These are phyloP conservation scores for Mustela erminea DNA, from an alignment of 2,797 vertebrate genomes.

Conservation along the genomic window DNA sequence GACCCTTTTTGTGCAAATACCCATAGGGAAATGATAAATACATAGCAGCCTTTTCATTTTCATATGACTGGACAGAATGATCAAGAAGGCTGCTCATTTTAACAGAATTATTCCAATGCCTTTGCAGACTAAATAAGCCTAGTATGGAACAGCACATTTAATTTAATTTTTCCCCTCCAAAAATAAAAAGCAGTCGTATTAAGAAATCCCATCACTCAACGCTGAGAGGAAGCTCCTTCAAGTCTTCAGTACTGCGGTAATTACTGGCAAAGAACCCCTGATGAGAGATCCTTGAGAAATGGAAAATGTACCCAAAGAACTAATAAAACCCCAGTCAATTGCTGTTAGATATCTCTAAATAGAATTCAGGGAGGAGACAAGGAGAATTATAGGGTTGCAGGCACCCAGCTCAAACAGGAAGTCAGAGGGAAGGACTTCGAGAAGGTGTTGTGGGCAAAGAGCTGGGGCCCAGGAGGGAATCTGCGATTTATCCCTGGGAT, in stretches of 20 bases:
- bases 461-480: no score
- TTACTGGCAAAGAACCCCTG: conserved; percentile 82
- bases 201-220: conserved; percentile 74
- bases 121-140: conserved; percentile 71
- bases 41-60: conserved; percentile 29
- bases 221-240: conserved; percentile 77
- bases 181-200: conserved; percentile 78
- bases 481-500: neutral
- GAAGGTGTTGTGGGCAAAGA: neutral
- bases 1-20: neutral
- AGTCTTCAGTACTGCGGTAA: conserved; percentile 70
- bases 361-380: conserved; percentile 44
- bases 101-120: conserved; percentile 67
- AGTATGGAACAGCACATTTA: conserved; percentile 73
- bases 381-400: neutral
- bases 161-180: conserved; percentile 83
- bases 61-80: neutral
- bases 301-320: conserved; percentile 79
- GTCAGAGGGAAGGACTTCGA: neutral
- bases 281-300: conserved; percentile 78
- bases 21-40: neutral
- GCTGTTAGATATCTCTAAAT: conserved; percentile 68
- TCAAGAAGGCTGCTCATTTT: neutral
- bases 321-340: conserved; percentile 79
- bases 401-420: neutral